Percentiles rank a stretch among this genome's conserved stretches.
phyloP scores from a whole-genome alignment of 2,888 invertebrate species.

The Lamellibrachia columna region DNA sequence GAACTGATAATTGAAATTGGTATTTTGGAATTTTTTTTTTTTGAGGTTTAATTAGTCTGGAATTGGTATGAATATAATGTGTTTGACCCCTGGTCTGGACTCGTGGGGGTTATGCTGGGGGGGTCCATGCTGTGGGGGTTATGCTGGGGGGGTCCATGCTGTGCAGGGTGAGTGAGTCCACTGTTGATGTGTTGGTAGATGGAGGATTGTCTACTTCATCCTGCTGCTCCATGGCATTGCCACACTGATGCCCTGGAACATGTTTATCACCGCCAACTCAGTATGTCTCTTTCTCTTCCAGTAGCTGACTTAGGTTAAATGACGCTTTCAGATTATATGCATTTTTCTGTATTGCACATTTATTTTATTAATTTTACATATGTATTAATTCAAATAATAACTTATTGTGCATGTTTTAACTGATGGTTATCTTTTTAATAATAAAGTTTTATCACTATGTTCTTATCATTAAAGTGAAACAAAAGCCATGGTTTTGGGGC shows the following conservation, averaged over 20 bases:
- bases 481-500: too few relatives aligned
- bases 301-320: neutral
- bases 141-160: too few relatives aligned
- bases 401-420: neutral
- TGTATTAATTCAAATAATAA: neutral
- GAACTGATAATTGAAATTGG: too few relatives aligned
- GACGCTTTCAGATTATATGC: neutral
- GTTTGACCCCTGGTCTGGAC: too few relatives aligned
- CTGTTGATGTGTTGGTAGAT: constrained; percentile 28
- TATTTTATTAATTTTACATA: neutral
- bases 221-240: constrained; percentile 94
- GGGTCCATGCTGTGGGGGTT: too few relatives aligned
- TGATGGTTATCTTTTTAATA: neutral
- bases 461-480: too few relatives aligned
- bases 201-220: constrained; percentile 81
- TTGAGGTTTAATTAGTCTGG: too few relatives aligned
- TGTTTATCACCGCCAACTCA: constrained; percentile 94
- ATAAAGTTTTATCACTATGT: neutral
- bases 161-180: too few relatives aligned
- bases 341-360: neutral
- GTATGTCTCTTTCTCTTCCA: constrained; percentile 69
- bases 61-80: too few relatives aligned
- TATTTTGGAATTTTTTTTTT: too few relatives aligned
- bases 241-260: constrained; percentile 96
- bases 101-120: too few relatives aligned